These are phyloP conservation scores for Unio pictorum DNA, from an alignment of 2,888 invertebrate species.

Conservation along the genomic window DNA sequence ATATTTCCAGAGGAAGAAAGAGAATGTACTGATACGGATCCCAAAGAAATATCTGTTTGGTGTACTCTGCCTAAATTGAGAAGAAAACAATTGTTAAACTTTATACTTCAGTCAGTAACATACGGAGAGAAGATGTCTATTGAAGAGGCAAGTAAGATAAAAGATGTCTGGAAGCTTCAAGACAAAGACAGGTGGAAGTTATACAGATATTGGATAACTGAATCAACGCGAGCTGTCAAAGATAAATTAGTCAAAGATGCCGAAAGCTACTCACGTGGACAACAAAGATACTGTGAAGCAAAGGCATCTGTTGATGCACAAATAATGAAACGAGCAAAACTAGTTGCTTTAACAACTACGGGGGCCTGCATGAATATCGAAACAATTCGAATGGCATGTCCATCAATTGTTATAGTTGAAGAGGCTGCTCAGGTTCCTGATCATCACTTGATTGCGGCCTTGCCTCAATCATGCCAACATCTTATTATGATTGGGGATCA, in stretches of 20 bases:
- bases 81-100: too few species aligned
- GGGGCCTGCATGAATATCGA: conserved; percentile 56
- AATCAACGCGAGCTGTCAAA: conserved; percentile 20
- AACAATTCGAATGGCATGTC: conserved; percentile 55
- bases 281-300: conserved; percentile 27
- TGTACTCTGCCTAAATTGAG: too few species aligned
- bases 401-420: conserved; percentile 78
- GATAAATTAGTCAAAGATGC: conserved; percentile 17
- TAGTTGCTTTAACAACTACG: conserved; percentile 67
- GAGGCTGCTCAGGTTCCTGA: conserved; percentile 75
- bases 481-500: conserved; percentile 79
- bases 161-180: conserved; percentile 51
- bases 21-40: too few species aligned
- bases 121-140: conserved; percentile 20
- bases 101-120: too few species aligned
- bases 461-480: conserved; percentile 35
- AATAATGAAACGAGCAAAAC: conserved; percentile 36
- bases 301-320: conserved; percentile 33
- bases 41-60: too few species aligned
- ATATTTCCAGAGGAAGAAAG: too few species aligned
- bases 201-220: conserved; percentile 67
- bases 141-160: conserved; percentile 28
- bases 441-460: conserved; percentile 38
- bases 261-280: conserved; percentile 20
- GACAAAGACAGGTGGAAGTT: conserved; percentile 70